Evolutionary conservation across 1,140 invertebrate genomes (phyloP).

Genomic region (Lepidotrigona ventralis): DNA sequence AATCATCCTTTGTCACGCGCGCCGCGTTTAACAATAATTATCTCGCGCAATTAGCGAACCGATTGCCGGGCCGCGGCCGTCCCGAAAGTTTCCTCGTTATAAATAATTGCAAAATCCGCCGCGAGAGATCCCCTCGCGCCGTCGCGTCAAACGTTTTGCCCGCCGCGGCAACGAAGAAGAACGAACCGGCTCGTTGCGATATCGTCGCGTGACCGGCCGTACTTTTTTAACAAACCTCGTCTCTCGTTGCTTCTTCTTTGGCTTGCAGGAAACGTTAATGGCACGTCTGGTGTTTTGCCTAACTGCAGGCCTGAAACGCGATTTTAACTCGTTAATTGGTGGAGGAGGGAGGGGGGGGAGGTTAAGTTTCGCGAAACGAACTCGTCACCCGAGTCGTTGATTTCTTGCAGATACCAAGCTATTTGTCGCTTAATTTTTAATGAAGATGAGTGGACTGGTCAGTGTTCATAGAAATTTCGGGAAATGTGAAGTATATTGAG

Average conservation of each 20-base stretch:
- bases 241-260: conserved; percentile 51
- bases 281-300: conserved; percentile 1
- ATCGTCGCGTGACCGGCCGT: conserved; percentile 60
- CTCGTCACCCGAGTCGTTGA: not conserved
- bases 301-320: not conserved
- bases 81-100: conserved; percentile 64
- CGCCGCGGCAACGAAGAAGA: too few relatives aligned
- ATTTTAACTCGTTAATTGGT: not conserved
- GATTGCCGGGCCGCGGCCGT: conserved; percentile 23
- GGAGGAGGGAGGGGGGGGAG: not conserved
- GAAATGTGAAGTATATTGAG: not conserved
- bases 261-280: conserved; percentile 32
- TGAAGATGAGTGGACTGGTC: not conserved
- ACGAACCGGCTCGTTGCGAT: conserved; percentile 9
- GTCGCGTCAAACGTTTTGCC: conserved; percentile 21
- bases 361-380: not conserved
- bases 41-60: conserved; percentile 58
- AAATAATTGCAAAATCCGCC: conserved; percentile 66
- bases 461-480: not conserved
- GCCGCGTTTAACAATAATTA: conserved; percentile 59
- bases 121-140: not conserved
- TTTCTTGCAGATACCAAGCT: not conserved
- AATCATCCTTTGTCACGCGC: conserved; percentile 55
- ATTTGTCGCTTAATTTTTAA: not conserved
- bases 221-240: conserved; percentile 65